Evolutionary conservation across 2,888 invertebrate species (phyloP).

Genomic region (Andrena dorsata): DNA sequence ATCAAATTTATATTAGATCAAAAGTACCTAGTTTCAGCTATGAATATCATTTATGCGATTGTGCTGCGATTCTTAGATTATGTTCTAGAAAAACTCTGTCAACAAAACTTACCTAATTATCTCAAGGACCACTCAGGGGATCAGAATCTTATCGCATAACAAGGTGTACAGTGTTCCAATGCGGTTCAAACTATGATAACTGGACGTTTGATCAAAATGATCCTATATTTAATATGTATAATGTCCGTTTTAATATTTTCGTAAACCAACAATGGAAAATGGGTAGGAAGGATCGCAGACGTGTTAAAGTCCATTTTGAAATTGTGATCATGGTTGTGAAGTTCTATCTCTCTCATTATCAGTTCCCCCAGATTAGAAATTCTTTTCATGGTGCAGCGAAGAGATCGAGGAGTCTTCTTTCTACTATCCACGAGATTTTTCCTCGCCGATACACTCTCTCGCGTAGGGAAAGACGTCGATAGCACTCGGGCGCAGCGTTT

Average conservation of each 20-base stretch:
- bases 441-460: not conserved
- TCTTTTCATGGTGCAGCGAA: slow-evolving; percentile 42
- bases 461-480: not conserved
- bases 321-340: slow-evolving; percentile 9
- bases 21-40: no score
- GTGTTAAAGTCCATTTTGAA: slow-evolving; percentile 21
- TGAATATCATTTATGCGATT: no score
- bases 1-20: no score
- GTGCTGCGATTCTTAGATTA: no score
- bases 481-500: not conserved
- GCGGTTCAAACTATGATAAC: no score
- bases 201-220: no score
- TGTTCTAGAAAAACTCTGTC: no score
- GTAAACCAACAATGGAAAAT: not conserved
- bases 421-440: not conserved
- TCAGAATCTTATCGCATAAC: no score
- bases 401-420: slow-evolving; percentile 1
- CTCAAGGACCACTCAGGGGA: no score
- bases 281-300: not conserved
- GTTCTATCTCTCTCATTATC: slow-evolving; percentile 24
- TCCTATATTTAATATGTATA: no score
- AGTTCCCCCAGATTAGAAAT: slow-evolving; percentile 15
- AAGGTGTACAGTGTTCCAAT: no score
- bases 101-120: no score
- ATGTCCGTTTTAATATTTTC: not conserved